Evolutionary conservation across 2,888 invertebrate genomes (phyloP), one percentile per base, ranked within the genome.

Genomic region (Troides oblongomaculatus): DNA sequence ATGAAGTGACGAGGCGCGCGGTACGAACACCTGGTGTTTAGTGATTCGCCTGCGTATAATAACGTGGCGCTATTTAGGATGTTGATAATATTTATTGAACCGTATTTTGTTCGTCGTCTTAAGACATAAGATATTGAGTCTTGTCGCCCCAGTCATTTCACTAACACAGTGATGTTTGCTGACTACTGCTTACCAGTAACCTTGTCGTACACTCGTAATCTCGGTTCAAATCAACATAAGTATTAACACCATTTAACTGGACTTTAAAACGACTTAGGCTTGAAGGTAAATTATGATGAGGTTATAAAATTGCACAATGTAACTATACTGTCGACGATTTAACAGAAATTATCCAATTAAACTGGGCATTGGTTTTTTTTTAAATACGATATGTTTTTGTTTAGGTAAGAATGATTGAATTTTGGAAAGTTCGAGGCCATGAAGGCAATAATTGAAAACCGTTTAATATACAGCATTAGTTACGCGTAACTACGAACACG

Each of bases 351-450:
- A 43, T 39, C 10, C 43, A 23, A 56, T 58, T 21, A 57, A 64
- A 64, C 23, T 43, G 43, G 0, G 17, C 14, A 56, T 43, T 43
- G 56, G 30, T 30, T 3, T 30, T 30, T 3, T 7, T 58, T 39
- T 53, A 21, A 62, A 50, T 43, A 57, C 14, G 12, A 30, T 30
- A 57, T 36, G 18, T 64, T 17, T 57, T 43, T 25, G 39, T 17
- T 64, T 64, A 57, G 21, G 5, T 30, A 21, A 62, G 25, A 7
- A 25, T 46, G 5, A 62, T 50, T 58, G 39, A 17, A 21, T 61
- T 66, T 66, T 30, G 30, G 60, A 66, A 50, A 53, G 50, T 53
- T 53, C 60, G 56, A 21, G 66, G 61, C 53, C 66, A 61, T 61
- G 61, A 61, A 12, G 30, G 21, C 21, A 39, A 17, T 60, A 36